Percentiles rank a stretch among this genome's conserved stretches.
phyloP scores from a whole-genome alignment of 2,113 vertebrate species.

The Zingel zingel region DNA sequence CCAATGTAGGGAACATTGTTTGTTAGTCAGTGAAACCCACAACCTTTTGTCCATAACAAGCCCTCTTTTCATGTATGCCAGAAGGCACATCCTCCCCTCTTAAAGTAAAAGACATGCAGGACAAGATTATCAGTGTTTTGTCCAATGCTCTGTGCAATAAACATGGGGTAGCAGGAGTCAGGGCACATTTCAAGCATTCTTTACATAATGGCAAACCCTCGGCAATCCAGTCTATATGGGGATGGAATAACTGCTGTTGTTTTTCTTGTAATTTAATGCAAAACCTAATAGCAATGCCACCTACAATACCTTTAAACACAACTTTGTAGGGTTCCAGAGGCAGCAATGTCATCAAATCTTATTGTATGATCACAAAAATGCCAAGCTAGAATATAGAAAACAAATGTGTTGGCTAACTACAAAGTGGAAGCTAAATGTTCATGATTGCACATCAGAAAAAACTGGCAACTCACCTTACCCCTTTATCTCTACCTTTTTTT shows the following conservation, averaged over 20 bases:
- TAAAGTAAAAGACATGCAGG: neutral
- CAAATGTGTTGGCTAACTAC: neutral
- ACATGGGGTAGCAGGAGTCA: no score
- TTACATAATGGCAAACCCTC: no score
- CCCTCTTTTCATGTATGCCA: neutral
- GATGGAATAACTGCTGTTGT: neutral
- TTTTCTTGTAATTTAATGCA: neutral
- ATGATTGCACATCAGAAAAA: no score
- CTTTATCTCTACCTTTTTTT: no score
- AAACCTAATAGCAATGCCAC: neutral
- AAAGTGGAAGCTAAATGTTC: no score
- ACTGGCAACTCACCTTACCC: no score
- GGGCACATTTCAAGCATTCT: no score
- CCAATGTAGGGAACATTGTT: neutral
- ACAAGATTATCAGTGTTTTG: neutral
- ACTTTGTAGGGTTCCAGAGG: neutral
- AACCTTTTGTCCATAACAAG: constrained; percentile 8
- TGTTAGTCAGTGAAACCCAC: neutral
- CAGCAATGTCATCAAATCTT: neutral
- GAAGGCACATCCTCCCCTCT: neutral
- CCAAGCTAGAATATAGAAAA: neutral
- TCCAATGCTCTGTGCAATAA: neutral
- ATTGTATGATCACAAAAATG: neutral
- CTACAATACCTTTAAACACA: neutral
- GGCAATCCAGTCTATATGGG: neutral